Base-by-base conservation (phyloP, 2,888 invertebrate species). In the Trachelus troglodyta region DNA sequence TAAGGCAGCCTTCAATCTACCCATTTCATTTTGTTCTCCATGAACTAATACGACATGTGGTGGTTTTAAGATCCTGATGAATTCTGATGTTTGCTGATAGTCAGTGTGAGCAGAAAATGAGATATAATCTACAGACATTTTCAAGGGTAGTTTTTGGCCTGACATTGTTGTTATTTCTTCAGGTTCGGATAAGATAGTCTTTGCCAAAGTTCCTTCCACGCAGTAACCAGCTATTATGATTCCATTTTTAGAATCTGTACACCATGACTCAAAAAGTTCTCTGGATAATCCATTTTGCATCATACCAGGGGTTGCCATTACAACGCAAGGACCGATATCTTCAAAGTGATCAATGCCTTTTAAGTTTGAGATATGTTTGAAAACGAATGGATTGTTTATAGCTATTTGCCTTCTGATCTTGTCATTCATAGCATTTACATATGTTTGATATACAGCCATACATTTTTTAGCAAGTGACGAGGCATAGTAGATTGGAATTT, bases 381-480 rank as follows among this genome's bases (percentile, higher is more conserved):
- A 99, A 3, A 99, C 97, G 92, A 99, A 99, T 0, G 99, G 99
- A 93, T 99, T 99, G 91, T 98, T 98, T 82, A 99, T 96, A 1
- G 98, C 98, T 89, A 99, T 99, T 93, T 99, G 99, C 1, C 98
- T 92, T 23, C 97, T 95, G 84, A 99, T 99, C 89, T 96, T 96
- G 88, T 99, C 98, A 92, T 99, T 99, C 99, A 99, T 99, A 0
- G 99, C 99, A 92, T 99, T 99, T 4, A 99, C 96, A 92, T 99
- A 99, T 0, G 99, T 99, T 93, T 99, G 99, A 93, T 99, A 99
- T 1, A 99, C 99, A 78, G 98, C 97, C 99, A 99, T 99, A 90
- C 99, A 99, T 92, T 99, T 99, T 93, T 99, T 99, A 74, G 99
- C 99, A 81, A 99, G 93, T 0, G 99, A 98, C 0, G 99, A 99